Conservation (phyloP, 2,113 vertebrate genomes). For the Sylvilagus bachmani region DNA sequence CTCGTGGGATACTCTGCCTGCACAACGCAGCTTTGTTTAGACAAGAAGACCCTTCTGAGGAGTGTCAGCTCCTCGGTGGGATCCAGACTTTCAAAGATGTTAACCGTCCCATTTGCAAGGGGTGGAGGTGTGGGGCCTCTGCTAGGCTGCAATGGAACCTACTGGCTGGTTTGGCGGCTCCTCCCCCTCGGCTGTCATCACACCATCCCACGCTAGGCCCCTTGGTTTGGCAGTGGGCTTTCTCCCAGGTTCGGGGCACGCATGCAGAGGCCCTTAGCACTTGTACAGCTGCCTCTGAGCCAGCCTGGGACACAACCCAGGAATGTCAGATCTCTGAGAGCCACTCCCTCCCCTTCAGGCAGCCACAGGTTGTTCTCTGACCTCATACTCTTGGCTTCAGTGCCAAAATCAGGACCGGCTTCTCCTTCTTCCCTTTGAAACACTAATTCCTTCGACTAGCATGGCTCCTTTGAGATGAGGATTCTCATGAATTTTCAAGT, state of each 20-base stretch:
- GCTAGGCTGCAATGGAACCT: not conserved
- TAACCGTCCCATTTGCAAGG: not conserved
- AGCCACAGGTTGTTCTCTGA: slow-evolving; percentile 41
- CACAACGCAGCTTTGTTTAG: not conserved
- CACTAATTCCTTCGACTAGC: not conserved
- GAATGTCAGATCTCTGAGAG: not conserved
- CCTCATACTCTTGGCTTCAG: slow-evolving; percentile 55
- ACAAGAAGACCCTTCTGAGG: not conserved
- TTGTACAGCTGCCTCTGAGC: not conserved
- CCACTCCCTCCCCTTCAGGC: slow-evolving; percentile 48
- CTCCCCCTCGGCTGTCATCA: not conserved
- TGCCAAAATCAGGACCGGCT: not conserved
- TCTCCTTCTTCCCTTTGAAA: slow-evolving; percentile 56
- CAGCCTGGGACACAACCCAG: not conserved
- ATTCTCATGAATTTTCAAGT: slow-evolving; percentile 56
- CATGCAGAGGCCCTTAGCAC: not conserved
- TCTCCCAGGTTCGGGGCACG: not conserved
- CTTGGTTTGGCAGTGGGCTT: not conserved
- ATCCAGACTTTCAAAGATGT: slow-evolving; percentile 7
- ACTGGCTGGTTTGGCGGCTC: not conserved
- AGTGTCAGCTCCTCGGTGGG: not conserved
- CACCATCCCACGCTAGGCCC: not conserved
- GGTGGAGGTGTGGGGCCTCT: not conserved
- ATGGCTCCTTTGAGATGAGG: slow-evolving; percentile 11
- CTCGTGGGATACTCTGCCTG: not conserved